A percentile compares a stretch with the other conserved stretches of the same genome.
phyloP scores from a whole-genome alignment of 2,113 vertebrate genomes.

The Dendropsophus ebraccatus region DNA sequence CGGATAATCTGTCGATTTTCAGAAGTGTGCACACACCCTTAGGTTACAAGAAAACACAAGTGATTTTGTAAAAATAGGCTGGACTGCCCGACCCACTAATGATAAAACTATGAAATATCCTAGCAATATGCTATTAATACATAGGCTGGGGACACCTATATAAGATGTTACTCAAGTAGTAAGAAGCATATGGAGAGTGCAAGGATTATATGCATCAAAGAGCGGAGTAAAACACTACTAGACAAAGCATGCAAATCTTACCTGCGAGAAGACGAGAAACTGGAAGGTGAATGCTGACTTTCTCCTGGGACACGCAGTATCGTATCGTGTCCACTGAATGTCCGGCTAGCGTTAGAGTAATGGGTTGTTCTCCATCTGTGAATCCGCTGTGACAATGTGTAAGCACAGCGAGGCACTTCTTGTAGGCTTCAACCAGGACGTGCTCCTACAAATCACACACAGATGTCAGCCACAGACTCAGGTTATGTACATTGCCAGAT shows the following conservation, averaged over 20 bases:
- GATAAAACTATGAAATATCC: background rate
- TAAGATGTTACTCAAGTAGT: too few species aligned
- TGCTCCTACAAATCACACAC: constrained; percentile 75
- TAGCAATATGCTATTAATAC: background rate
- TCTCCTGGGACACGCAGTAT: constrained; percentile 96
- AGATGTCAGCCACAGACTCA: background rate
- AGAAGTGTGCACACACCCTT: too few species aligned
- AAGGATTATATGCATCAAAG: too few species aligned
- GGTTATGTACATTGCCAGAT: background rate
- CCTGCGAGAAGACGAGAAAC: constrained; percentile 95
- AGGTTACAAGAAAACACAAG: too few species aligned
- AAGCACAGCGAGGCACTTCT: constrained; percentile 86
- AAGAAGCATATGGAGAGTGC: too few species aligned
- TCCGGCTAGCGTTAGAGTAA: constrained; percentile 88
- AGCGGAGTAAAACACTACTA: background rate
- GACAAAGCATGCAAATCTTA: constrained; percentile 63
- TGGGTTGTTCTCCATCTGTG: constrained; percentile 91
- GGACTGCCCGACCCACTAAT: too few species aligned
- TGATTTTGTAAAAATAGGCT: too few species aligned
- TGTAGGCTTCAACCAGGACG: constrained; percentile 93
- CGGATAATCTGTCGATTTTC: too few species aligned
- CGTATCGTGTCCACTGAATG: constrained; percentile 94
- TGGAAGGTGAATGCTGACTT: constrained; percentile 97
- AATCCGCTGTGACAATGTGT: constrained; percentile 89
- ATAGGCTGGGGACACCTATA: too few species aligned